Conservation (phyloP, 2,113 vertebrate genomes). For the Etia nguti region DNA sequence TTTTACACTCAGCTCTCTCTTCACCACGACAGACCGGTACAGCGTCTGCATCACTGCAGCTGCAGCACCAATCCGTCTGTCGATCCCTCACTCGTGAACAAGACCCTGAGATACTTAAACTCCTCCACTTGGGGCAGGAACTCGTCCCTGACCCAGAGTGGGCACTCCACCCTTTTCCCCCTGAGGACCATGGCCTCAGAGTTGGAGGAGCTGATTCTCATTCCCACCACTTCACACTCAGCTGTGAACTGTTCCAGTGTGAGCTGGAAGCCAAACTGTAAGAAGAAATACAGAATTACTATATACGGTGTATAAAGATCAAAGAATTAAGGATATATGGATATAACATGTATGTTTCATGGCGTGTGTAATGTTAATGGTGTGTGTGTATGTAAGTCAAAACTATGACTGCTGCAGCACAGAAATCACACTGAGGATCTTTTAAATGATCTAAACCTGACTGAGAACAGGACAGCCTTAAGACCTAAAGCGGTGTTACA, state of each 20-base stretch:
- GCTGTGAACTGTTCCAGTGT: accelerated
- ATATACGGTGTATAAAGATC: neutral
- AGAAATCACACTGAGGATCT: neutral
- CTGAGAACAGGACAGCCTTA: neutral
- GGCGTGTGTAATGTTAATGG: neutral
- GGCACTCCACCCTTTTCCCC: neutral
- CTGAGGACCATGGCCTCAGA: neutral
- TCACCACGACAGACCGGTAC: too few species aligned
- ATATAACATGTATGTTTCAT: neutral
- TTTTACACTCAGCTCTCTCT: too few species aligned
- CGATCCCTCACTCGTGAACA: neutral
- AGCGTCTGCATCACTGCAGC: too few species aligned
- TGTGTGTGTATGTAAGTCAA: neutral
- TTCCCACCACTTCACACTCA: neutral
- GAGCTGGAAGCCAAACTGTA: accelerated
- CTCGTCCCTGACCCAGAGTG: neutral
- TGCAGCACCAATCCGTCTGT: too few species aligned
- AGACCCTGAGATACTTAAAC: neutral
- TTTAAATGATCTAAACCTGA: neutral
- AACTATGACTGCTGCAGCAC: neutral
- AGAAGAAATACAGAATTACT: neutral
- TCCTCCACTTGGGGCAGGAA: neutral
- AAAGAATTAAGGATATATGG: neutral
- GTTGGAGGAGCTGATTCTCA: neutral
- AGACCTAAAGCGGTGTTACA: neutral